These are phyloP conservation scores for Yoshiicerus persimilis DNA, from an alignment of 1,140 invertebrate genomes.

Conservation along the genomic window DNA sequence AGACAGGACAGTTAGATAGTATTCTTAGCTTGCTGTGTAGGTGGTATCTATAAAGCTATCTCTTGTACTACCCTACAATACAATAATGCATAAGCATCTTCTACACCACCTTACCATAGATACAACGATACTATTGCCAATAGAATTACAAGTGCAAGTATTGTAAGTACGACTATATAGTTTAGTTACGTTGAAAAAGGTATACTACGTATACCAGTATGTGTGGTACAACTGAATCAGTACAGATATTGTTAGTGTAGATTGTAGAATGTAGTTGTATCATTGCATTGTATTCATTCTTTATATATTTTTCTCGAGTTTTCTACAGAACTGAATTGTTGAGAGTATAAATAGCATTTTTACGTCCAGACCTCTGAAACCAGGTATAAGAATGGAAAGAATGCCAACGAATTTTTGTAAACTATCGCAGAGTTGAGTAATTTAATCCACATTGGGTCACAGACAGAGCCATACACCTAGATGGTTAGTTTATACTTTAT, in stretches of 20 bases:
- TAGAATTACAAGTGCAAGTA: not conserved
- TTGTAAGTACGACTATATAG: no score
- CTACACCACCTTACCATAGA: not conserved
- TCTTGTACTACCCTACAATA: not conserved
- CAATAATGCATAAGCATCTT: not conserved
- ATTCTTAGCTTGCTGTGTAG: not conserved
- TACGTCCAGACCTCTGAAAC: not conserved
- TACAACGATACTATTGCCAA: not conserved
- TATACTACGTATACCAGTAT: no score
- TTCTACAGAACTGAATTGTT: not conserved
- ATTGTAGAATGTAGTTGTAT: not conserved
- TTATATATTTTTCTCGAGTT: not conserved
- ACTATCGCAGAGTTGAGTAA: not conserved
- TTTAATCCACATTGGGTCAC: not conserved
- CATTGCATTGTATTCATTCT: not conserved
- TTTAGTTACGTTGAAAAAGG: no score
- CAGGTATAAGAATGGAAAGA: not conserved
- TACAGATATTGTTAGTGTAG: not conserved
- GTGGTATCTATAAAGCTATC: not conserved
- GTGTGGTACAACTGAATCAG: not conserved
- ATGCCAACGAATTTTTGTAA: not conserved
- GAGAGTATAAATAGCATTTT: not conserved
- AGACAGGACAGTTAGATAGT: not conserved
- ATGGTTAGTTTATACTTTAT: not conserved
- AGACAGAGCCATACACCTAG: not conserved